phyloP scores from a whole-genome alignment of 2,888 invertebrate genomes.

The Saturnia japonica region DNA sequence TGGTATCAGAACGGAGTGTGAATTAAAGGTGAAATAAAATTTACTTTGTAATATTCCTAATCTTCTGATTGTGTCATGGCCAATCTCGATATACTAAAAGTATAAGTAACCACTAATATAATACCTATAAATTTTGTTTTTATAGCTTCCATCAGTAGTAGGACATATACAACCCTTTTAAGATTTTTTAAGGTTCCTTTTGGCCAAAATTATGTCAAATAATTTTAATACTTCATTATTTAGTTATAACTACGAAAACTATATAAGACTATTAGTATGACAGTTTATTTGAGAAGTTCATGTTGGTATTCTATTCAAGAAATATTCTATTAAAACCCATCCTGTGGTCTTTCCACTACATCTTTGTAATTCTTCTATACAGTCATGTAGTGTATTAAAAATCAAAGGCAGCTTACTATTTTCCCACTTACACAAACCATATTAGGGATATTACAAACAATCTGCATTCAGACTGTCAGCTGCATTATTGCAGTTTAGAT shows the following conservation, averaged over 20 bases:
- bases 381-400: background rate
- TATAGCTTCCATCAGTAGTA: too few species aligned
- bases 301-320: background rate
- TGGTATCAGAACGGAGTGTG: conserved; percentile 79
- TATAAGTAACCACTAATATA: background rate
- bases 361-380: background rate
- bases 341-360: background rate
- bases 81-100: background rate
- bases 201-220: too few species aligned
- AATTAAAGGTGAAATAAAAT: conserved; percentile 74
- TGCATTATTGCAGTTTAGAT: too few species aligned
- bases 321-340: background rate
- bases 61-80: background rate
- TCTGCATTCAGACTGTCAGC: too few species aligned
- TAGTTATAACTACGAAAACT: too few species aligned
- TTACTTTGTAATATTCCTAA: background rate
- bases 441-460: too few species aligned
- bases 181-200: too few species aligned
- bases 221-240: too few species aligned
- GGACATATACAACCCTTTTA: too few species aligned
- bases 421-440: background rate
- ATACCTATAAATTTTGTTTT: too few species aligned
- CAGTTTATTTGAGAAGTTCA: background rate
- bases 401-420: background rate
- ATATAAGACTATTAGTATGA: too few species aligned